Percentiles rank a stretch among this genome's conserved stretches.
These are phyloP conservation scores for Chalcis sispes DNA, from an alignment of 2,888 invertebrate genomes.

Conservation along the genomic window DNA sequence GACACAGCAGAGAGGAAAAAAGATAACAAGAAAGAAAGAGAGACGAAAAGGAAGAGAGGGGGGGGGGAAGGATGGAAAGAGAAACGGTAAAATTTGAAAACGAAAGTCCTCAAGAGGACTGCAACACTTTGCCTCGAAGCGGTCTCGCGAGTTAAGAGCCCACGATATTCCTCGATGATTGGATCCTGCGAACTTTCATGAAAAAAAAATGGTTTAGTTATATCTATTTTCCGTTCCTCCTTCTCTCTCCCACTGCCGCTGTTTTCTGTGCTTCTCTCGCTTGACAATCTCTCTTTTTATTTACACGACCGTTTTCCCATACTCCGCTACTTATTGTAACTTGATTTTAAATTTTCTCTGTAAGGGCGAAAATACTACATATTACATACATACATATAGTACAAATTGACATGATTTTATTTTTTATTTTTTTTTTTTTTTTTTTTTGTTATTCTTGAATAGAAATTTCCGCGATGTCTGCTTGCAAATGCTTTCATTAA, in stretches of 20 bases:
- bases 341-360: not conserved
- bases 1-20: not conserved
- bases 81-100: too few species aligned
- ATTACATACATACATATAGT: not conserved
- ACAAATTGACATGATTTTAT: not conserved
- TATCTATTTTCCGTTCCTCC: conserved; percentile 1
- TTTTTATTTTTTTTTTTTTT: not conserved
- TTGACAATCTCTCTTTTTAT: too few species aligned
- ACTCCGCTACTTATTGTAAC: not conserved
- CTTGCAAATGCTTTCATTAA: too few species aligned
- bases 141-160: conserved; percentile 65
- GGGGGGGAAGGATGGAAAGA: conserved; percentile 22
- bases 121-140: conserved; percentile 63
- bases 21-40: conserved; percentile 27
- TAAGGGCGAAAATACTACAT: too few species aligned
- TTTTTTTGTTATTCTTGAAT: too few species aligned
- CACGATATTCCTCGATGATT: conserved; percentile 70
- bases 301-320: not conserved
- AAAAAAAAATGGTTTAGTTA: conserved; percentile 34
- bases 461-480: too few species aligned
- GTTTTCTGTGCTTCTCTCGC: too few species aligned
- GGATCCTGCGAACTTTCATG: conserved; percentile 66
- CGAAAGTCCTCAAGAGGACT: conserved; percentile 58
- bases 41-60: conserved; percentile 9
- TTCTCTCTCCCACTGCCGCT: too few species aligned